Evolutionary conservation across 2,113 vertebrate genomes (phyloP), one percentile per base, ranked within the genome.

Genomic region (Ginglymostoma cirratum): DNA sequence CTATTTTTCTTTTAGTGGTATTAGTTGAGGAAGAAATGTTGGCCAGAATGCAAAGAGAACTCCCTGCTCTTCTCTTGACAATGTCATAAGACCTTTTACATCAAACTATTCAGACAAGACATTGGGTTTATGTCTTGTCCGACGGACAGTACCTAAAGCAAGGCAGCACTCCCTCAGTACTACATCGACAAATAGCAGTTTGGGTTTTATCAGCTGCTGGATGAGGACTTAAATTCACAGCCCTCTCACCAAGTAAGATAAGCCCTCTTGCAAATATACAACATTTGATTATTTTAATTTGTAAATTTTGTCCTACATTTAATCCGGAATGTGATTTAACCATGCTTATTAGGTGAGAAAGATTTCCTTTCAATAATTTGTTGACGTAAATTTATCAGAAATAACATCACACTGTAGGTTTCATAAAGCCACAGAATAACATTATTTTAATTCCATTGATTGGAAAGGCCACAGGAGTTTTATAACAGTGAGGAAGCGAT

Each of bases 401-500:
- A 72, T 42, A 76, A 48, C 72, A n/a, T 95, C 94, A 95, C 27
- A 24, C 12, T 95, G 67, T 69, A 89, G 55, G 19, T 95, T 45
- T 67, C 94, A 45, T 30, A 45, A 72, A 95, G 45, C 67, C 38
- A 70, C 93, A 48, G 67, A 48, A 72, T 72, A 69, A 67, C 65
- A 69, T 94, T 94, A n/a, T 70, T 94, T 94, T 45, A 67, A 95
- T 72, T 72, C 69, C 5, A 72, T 95, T 15, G 42, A 30, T 94
- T 52, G 45, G 94, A 95, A 72, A 76, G 94, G 67, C 42, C 93
- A 95, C 17, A 27, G 12, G 93, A 69, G 38, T 72, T 23, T 72
- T 70, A 45, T 30, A 94, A 72, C 42, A 45, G 38, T 27, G 42
- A 76, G 72, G 24, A 45, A 95, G 48, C 94, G 72, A 48, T 48